Conservation (phyloP, 2,113 vertebrate species). For the Corythoichthys intestinalis region DNA sequence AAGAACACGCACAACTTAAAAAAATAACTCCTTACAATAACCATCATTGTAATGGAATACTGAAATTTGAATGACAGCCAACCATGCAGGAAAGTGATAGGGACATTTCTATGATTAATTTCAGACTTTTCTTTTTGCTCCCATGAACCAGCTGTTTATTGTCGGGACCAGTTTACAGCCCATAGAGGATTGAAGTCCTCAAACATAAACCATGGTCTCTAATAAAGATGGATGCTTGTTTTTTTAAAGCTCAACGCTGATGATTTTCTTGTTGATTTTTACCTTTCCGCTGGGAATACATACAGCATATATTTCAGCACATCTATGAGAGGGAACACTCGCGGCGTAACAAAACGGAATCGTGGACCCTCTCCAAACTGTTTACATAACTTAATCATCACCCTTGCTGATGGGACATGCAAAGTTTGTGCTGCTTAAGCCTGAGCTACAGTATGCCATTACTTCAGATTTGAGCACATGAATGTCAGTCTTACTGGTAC, state of each 20-base stretch:
- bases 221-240: slow-evolving; percentile 63
- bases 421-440: slow-evolving; percentile 46
- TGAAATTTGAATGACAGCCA: slow-evolving; percentile 2
- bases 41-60: background rate
- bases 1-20: background rate
- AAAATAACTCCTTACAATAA: background rate
- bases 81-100: slow-evolving; percentile 6
- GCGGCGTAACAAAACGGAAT: slow-evolving; percentile 29
- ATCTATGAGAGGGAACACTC: slow-evolving; percentile 47
- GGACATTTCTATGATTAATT: slow-evolving; percentile 28
- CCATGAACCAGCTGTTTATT: slow-evolving; percentile 57
- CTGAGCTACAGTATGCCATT: slow-evolving; percentile 23
- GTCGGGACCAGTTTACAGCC: slow-evolving; percentile 47
- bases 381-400: slow-evolving; percentile 69
- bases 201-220: slow-evolving; percentile 45
- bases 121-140: slow-evolving; percentile 22
- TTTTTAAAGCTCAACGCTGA: slow-evolving; percentile 52
- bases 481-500: slow-evolving; percentile 22
- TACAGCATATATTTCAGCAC: slow-evolving; percentile 57
- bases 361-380: slow-evolving; percentile 55
- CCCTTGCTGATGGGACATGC: slow-evolving; percentile 43
- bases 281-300: slow-evolving; percentile 26
- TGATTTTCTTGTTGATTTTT: slow-evolving; percentile 58
- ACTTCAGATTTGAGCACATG: slow-evolving; percentile 25
- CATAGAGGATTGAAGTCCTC: slow-evolving; percentile 23